phyloP scores from a whole-genome alignment of 2,888 invertebrate species.

The Conops quadrifasciatus region DNA sequence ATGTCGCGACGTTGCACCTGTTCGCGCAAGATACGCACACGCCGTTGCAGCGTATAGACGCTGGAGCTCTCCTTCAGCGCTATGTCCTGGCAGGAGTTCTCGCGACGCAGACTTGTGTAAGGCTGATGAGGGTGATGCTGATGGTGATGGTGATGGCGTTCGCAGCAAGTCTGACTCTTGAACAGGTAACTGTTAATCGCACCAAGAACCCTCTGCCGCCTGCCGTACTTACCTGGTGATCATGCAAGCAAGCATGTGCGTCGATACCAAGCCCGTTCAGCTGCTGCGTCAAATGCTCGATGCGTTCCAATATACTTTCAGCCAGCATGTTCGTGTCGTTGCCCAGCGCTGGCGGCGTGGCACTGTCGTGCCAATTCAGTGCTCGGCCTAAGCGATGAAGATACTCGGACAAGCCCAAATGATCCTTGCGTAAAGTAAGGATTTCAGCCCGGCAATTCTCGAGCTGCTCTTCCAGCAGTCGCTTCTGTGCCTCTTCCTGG shows the following conservation, averaged over 20 bases:
- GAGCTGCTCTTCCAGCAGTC: conserved; percentile 76
- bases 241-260: conserved; percentile 33
- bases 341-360: conserved; percentile 60
- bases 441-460: conserved; percentile 84
- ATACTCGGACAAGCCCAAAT: conserved; percentile 73
- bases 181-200: conserved; percentile 23
- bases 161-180: conserved; percentile 51
- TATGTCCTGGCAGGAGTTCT: conserved; percentile 82
- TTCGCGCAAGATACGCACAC: conserved; percentile 85
- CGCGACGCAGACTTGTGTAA: conserved; percentile 75
- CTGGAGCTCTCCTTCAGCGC: conserved; percentile 74
- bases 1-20: conserved; percentile 91
- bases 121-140: conserved; percentile 57
- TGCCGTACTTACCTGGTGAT: no score
- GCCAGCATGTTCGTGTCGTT: conserved; percentile 66
- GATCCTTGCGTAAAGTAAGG: conserved; percentile 68
- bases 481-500: conserved; percentile 73
- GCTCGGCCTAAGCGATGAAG: conserved; percentile 83
- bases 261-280: conserved; percentile 43
- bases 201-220: no score
- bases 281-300: conserved; percentile 72
- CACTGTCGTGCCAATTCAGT: conserved; percentile 69
- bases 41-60: conserved; percentile 84
- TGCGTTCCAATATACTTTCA: conserved; percentile 83
- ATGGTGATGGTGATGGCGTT: conserved; percentile 47